Base-by-base conservation (phyloP, 2,113 vertebrate genomes). In the Microcebus murinus region DNA sequence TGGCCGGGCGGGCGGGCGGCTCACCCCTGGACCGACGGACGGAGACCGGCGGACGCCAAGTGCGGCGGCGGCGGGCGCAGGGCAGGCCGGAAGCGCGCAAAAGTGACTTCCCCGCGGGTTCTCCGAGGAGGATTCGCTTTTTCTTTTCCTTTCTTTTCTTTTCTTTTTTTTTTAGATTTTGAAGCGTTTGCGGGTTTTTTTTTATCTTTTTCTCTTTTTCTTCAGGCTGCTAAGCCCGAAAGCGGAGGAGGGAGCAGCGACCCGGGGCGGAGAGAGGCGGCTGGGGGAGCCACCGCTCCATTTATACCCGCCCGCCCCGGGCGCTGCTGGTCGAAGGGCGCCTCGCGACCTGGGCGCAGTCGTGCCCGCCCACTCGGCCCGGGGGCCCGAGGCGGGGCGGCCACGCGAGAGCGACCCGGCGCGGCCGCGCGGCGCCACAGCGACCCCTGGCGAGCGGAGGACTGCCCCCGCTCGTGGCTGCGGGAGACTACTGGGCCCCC, bases 301-400 rank as follows among this genome's bases (percentile, higher is more conserved):
- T 98, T 98, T 98, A 98, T 98, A 98, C 96, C 95, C 97, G 96
- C 96, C 97, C 97, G 96, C 96, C 97, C 98, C 98, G 97, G 96
- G 97, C 97, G 97, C 97, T 97, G 97, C 97, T 97, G 98, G 98
- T 96, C 97, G 98, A 97, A 97, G 97, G 98, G 97, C 98, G 97
- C 96, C 95, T 96, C 48, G 96, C 97, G 97, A 97, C 97, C 97
- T 97, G 97, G 97, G 97, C 98, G 97, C 96, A 97, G 97, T 93
- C 95, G 97, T 98, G 96, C 97, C 97, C 97, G 97, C 97, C 97
- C 97, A 97, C 97, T 97, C 97, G 71, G 97, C 97, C 96, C 92
- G 71, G 96, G 96, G 97, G 95, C 96, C 97, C 95, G 81, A 97
- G 94, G 97, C 96, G 96, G 96, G 95, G 96, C 95, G 94, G 97